phyloP scores from a whole-genome alignment of 1,140 invertebrate species.

The Trachymyrmex cornetzi region DNA sequence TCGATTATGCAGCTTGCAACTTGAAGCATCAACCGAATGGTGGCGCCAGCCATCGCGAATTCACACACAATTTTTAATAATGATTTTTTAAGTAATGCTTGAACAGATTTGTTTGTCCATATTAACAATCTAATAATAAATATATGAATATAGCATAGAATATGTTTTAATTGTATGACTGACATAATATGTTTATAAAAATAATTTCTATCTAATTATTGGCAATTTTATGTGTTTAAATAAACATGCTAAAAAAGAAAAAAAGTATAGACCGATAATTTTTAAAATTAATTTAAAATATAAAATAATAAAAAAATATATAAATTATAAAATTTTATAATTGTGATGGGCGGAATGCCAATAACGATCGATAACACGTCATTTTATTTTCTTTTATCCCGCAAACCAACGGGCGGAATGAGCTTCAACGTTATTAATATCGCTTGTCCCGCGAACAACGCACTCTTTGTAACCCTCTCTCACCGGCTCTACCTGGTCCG shows the following conservation, averaged over 20 bases:
- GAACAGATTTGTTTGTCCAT: not conserved
- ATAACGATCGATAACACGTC: conserved; percentile 53
- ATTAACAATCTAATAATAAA: not conserved
- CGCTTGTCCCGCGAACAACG: conserved; percentile 60
- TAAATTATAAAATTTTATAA: conserved; percentile 40
- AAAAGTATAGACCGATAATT: not conserved
- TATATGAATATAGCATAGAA: not conserved
- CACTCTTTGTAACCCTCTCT: conserved; percentile 56
- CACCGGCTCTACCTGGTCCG: conserved; percentile 29
- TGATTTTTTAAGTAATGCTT: not conserved
- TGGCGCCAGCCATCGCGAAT: conserved; percentile 70
- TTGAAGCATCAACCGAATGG: conserved; percentile 65
- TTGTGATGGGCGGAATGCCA: conserved; percentile 26
- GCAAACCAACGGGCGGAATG: conserved; percentile 51
- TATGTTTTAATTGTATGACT: not conserved
- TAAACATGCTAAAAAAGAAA: not conserved
- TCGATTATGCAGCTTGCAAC: conserved; percentile 70
- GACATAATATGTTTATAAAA: not conserved
- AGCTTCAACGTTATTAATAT: conserved; percentile 60
- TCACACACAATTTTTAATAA: not conserved
- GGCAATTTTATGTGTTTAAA: not conserved
- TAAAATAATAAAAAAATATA: not conserved
- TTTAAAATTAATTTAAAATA: not conserved
- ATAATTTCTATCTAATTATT: conserved; percentile 2
- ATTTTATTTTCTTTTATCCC: conserved; percentile 51